A percentile compares a stretch with the other conserved stretches of the same genome.
phyloP scores from a whole-genome alignment of 2,888 invertebrate genomes.

The Agrotis ipsilon region DNA sequence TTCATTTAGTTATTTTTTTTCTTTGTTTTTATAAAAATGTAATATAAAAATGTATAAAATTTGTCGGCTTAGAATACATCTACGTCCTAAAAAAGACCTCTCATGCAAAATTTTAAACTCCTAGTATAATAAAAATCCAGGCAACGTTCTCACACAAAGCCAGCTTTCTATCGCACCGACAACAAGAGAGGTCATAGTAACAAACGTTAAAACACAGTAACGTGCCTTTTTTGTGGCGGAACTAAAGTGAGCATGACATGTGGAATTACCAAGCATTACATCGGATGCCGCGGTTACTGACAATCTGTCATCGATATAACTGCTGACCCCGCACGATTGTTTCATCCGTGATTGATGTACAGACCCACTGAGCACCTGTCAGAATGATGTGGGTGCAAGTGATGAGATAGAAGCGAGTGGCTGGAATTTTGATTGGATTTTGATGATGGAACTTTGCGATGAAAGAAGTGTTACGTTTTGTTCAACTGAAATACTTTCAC shows the following conservation, averaged over 20 bases:
- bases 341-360: conserved; percentile 77
- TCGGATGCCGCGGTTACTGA: conserved; percentile 72
- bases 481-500: background rate
- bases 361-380: conserved; percentile 77
- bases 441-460: background rate
- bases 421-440: background rate
- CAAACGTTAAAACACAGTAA: conserved; percentile 47
- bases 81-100: too few relatives aligned
- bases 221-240: conserved; percentile 43
- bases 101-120: too few relatives aligned
- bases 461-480: background rate
- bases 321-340: conserved; percentile 76
- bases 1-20: too few relatives aligned
- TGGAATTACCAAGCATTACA: conserved; percentile 69
- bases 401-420: conserved; percentile 51
- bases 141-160: conserved; percentile 22
- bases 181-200: conserved; percentile 51
- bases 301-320: conserved; percentile 80
- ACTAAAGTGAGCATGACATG: conserved; percentile 58
- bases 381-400: conserved; percentile 57
- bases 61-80: too few relatives aligned
- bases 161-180: conserved; percentile 34
- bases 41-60: too few relatives aligned
- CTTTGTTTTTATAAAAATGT: too few relatives aligned
- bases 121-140: background rate